Base-by-base conservation (phyloP, 2,797 vertebrate genomes). In the Neosilurus mollespiculum region DNA sequence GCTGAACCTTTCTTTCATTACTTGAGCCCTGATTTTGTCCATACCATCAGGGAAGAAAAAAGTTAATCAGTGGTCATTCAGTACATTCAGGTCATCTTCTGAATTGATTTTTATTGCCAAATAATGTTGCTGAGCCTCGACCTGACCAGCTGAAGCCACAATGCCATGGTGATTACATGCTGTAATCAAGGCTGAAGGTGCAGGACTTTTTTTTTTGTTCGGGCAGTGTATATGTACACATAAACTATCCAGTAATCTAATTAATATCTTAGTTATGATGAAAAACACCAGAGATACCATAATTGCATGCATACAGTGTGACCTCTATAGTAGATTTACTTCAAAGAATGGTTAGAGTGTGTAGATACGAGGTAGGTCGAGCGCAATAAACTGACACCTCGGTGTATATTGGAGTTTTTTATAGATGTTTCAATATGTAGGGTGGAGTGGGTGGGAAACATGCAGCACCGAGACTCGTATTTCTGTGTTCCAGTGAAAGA, bases 401-500 rank as follows among this genome's bases (percentile, higher is more conserved):
- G 0, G 43, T 56, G 26, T 30, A 11, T 56, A 12, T 18, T 22
- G 72, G 54, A 76, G 54, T 30, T 76, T 75, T 75, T 58, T 76
- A 34, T 37, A 76, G 26, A 34, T 75, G 5, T 76, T 10, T 76
- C 18, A 22, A 43, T 59, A n/a, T n/a, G 30, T 59, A 76, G 30
- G 22, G 5, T 76, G 30, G 34, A 59, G 73, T 59, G 73, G 37
- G 26, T 76, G 18, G 30, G 30, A 37, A 76, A 76, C 56, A n/a
- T 76, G 37, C 37, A 43, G 37, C 6, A 61, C 20, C 20, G 14
- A 76, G 3, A 11, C 18, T 15, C 59, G 20, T 59, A 76, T 76
- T 76, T 76, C 73, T 59, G 30, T 75, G 72, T 76, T 76, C 56
- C 73, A 76, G 73, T 76, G 73, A 76, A 76, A 37, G 56, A 22